These are phyloP conservation scores for Lerista edwardsae DNA, from an alignment of 2,797 vertebrate genomes.

Conservation along the genomic window DNA sequence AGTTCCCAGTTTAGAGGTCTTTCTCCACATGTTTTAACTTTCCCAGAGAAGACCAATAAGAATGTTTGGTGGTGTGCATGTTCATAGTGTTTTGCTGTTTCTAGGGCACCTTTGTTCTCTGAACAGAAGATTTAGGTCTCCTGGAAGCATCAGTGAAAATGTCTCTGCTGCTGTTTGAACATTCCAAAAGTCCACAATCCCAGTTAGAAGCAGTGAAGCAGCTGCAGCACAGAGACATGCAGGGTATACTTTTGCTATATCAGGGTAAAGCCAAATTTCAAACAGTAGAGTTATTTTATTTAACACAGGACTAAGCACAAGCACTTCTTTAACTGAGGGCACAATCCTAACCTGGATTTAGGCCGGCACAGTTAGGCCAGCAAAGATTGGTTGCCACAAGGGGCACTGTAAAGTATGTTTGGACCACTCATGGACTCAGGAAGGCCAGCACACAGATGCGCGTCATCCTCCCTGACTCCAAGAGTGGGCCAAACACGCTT, in stretches of 20 bases:
- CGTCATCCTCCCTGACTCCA: no score
- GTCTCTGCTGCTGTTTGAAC: neutral
- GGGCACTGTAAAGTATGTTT: no score
- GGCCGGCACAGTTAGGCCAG: no score
- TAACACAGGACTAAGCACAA: slow-evolving; percentile 53
- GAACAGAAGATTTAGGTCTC: neutral
- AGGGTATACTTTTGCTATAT: no score
- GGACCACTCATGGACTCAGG: no score
- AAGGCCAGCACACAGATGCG: no score
- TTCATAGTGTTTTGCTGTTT: neutral
- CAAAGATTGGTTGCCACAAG: no score
- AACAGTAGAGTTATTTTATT: slow-evolving; percentile 47
- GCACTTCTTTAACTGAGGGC: no score
- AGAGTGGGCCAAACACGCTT: no score
- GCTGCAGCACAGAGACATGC: neutral
- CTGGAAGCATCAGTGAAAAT: neutral
- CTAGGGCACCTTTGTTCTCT: neutral
- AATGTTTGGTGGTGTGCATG: neutral
- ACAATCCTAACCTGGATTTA: no score
- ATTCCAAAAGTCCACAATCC: neutral
- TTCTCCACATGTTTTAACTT: neutral
- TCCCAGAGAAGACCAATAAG: neutral
- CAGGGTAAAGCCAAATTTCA: neutral
- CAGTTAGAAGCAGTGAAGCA: neutral
- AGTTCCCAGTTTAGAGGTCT: neutral